A percentile compares a stretch with the other conserved stretches of the same genome.
Evolutionary conservation across 2,888 invertebrate species (phyloP).

Genomic region (Hesperia comma): DNA sequence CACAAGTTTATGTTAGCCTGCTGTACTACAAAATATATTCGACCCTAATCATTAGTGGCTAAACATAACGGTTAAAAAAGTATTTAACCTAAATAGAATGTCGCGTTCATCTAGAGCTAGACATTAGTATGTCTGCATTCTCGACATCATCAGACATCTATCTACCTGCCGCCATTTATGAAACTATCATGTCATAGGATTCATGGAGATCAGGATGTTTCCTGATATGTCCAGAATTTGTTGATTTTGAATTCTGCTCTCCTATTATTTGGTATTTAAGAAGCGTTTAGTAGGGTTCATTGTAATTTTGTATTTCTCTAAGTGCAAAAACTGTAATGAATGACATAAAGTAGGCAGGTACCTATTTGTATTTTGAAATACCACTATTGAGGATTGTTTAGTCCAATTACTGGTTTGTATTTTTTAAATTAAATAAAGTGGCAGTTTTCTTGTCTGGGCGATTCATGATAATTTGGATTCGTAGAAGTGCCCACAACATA

Average conservation of each 20-base stretch:
- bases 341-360: no score
- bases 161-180: background rate
- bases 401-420: no score
- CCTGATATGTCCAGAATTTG: background rate
- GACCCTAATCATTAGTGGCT: constrained; percentile 12
- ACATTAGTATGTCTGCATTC: constrained; percentile 35
- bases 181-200: background rate
- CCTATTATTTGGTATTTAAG: no score
- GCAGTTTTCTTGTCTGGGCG: background rate
- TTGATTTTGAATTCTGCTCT: no score
- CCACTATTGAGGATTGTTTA: no score
- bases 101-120: constrained; percentile 25
- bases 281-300: no score
- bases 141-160: constrained; percentile 25
- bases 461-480: background rate
- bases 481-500: background rate
- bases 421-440: no score
- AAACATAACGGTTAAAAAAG: constrained; percentile 26
- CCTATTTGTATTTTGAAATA: no score
- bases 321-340: no score
- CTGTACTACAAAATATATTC: constrained; percentile 21
- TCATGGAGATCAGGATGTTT: background rate
- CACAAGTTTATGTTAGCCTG: background rate
- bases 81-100: constrained; percentile 30
- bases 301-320: no score